A percentile compares a stretch with the other conserved stretches of the same genome.
Conservation (phyloP, 64 coral and sea anemone species). For the Stylophora pistillata region DNA sequence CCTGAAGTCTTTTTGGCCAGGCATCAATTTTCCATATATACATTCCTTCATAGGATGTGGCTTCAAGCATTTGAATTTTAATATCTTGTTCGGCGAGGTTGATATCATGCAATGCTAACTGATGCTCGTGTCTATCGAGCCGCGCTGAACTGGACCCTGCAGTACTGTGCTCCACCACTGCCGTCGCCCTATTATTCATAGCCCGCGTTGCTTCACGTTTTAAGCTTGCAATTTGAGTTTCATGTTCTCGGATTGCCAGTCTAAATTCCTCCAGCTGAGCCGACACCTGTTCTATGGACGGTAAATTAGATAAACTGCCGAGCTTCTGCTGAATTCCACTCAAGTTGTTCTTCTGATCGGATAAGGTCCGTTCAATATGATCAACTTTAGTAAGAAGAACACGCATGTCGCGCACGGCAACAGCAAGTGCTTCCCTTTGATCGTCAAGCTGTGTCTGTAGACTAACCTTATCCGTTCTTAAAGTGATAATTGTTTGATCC, state of each 20-base stretch:
- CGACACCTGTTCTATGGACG: background rate
- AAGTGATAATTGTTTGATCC: slow-evolving; percentile 1
- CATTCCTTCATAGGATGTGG: slow-evolving; percentile 42
- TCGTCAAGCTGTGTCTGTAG: slow-evolving; percentile 13
- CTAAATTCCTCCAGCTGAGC: slow-evolving; percentile 19
- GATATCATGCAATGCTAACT: slow-evolving; percentile 26
- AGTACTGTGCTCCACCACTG: background rate
- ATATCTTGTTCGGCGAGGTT: slow-evolving; percentile 42
- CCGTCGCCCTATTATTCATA: background rate
- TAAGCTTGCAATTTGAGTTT: background rate
- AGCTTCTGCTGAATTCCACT: background rate
- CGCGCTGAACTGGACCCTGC: background rate
- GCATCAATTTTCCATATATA: slow-evolving; percentile 64
- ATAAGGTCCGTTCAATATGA: slow-evolving; percentile 25
- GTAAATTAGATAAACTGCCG: background rate
- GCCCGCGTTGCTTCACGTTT: background rate
- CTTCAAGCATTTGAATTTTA: slow-evolving; percentile 43
- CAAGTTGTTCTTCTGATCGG: background rate
- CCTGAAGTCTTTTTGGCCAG: slow-evolving; percentile 24
- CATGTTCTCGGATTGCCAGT: background rate
- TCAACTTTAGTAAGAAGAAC: slow-evolving; percentile 34
- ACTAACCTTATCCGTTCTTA: background rate
- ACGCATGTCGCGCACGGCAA: slow-evolving; percentile 4
- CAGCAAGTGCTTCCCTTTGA: slow-evolving; percentile 33
- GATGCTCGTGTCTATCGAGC: slow-evolving; percentile 30